Base-by-base conservation (phyloP, 2,888 invertebrate genomes). In the Limnephilus auricula region DNA sequence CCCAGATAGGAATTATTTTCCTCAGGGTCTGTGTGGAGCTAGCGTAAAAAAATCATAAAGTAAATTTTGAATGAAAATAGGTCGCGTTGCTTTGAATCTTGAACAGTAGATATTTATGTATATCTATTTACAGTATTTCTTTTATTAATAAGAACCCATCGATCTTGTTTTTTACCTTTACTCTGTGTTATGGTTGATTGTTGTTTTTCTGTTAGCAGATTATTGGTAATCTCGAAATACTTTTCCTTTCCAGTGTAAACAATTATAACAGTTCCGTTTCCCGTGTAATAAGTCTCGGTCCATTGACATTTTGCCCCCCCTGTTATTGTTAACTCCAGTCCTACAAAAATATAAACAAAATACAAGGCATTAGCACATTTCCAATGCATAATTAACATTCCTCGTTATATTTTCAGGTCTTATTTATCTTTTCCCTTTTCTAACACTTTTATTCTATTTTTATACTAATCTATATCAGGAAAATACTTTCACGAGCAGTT, bases 231-330 rank as follows among this genome's bases (percentile, higher is more conserved):
- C 30, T 34, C 37, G 32, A 86, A 86, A 9, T 86, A 86, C 10
- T 15, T 65, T 50, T 86, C 86, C 32, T 15, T 31, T 50, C 86
- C 86, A 1, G 31, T 32, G 31, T 50, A 86, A 50, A 31, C 18
- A 50, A 86, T 15, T 15, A 65, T 45, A 3, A 86, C 65, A 30
- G 32, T 32, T 18, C 86, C 65, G 2, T 50, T 86, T 32, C 86
- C 86, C 0, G 86, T 65, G 65, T 12, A 32, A 32, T 86, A 86
- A 12, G 86, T 86, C 25, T 86, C 86, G 65, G 31, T 65, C 86
- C 86, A 86, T 15, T 18, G n/a, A 32, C 86, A 86, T 50, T 65
- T 86, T 4, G 86, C 86, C 13, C 86, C 86, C 0, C 86, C 86
- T 2, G 5, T 65, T 50, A 86, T n/a, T 65, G 30, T 50, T 18